Base-by-base conservation (phyloP, 2,113 vertebrate genomes). In the Campylomormyrus tamandua region DNA sequence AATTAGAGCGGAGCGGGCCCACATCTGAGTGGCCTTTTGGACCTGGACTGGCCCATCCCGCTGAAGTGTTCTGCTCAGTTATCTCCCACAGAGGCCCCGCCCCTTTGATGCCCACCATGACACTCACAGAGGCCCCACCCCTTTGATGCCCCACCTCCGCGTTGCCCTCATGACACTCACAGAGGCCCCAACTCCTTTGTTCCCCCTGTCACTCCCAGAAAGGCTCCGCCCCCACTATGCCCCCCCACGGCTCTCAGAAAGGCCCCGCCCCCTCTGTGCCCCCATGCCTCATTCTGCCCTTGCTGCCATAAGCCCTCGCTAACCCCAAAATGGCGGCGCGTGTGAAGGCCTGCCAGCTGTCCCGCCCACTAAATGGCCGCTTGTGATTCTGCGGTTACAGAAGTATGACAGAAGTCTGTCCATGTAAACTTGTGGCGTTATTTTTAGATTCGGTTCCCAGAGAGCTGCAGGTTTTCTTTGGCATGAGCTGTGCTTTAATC, bases 391-490 rank as follows among this genome's bases (percentile, higher is more conserved):
- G 93, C 91, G 93, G 93, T 92, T 91, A 89, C 90, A 90, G 19
- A 87, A 58, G 77, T 89, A 83, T 85, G 91, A 92, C 90, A 90
- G 83, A 89, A 93, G 91, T 89, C 92, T 89, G 90, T 91, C 92
- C 93, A 92, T 90, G 58, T 90, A 92, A 94, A 94, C 91, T 52
- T 91, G 90, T 46, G 48, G 77, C 89, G 92, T 93, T 95, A 96
- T 95, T 95, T 96, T 90, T 77, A 94, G 93, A 90, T 88, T 84
- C n/a, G 85, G 89, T 89, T 92, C 91, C 93, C 92, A 92, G 94
- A 95, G 94, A 92, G 93, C 91, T 93, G 88, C 91, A 92, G 93
- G 93, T 95, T 95, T 95, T 95, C 90, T 90, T 95, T 96, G 95
- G 95, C 94, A 90, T 91, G 87, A 77, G 89, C 58, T 58, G 86